Conservation (phyloP, 2,888 invertebrate genomes). For the Fragum whitleyi region DNA sequence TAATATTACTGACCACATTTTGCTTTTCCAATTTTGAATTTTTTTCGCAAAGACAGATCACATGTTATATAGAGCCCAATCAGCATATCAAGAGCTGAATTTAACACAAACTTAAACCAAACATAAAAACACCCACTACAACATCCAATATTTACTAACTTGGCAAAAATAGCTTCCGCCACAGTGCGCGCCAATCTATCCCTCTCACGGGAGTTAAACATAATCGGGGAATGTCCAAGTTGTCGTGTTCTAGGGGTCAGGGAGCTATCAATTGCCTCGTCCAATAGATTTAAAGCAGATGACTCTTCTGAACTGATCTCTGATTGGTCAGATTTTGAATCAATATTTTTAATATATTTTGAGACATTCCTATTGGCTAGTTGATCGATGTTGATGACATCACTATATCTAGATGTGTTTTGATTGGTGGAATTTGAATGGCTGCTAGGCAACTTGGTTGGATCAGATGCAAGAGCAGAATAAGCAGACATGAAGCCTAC, state of each 20-base stretch:
- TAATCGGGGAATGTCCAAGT: conserved; percentile 25
- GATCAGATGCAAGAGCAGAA: conserved; percentile 11
- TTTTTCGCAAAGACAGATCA: too few species aligned
- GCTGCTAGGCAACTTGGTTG: conserved; percentile 20
- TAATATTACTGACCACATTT: too few species aligned
- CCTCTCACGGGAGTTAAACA: conserved; percentile 40
- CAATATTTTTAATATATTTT: not conserved
- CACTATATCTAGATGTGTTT: not conserved
- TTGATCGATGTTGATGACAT: not conserved
- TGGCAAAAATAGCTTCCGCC: conserved; percentile 74
- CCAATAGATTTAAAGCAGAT: conserved; percentile 44
- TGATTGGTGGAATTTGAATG: not conserved
- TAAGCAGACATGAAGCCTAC: conserved; percentile 8
- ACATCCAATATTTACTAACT: conserved; percentile 66
- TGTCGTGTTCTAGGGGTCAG: conserved; percentile 29
- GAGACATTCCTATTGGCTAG: not conserved
- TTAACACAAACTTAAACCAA: too few species aligned
- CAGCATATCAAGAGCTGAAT: too few species aligned
- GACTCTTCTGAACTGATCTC: conserved; percentile 48
- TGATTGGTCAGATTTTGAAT: conserved; percentile 24
- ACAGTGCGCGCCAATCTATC: conserved; percentile 71
- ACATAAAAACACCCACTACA: conserved; percentile 3
- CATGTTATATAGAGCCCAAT: too few species aligned
- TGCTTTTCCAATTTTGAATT: too few species aligned
- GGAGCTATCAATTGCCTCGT: conserved; percentile 47